Percentiles rank a stretch among this genome's conserved stretches.
Conservation (phyloP, 2,797 vertebrate genomes). For the Spinibarbus caldwelli region DNA sequence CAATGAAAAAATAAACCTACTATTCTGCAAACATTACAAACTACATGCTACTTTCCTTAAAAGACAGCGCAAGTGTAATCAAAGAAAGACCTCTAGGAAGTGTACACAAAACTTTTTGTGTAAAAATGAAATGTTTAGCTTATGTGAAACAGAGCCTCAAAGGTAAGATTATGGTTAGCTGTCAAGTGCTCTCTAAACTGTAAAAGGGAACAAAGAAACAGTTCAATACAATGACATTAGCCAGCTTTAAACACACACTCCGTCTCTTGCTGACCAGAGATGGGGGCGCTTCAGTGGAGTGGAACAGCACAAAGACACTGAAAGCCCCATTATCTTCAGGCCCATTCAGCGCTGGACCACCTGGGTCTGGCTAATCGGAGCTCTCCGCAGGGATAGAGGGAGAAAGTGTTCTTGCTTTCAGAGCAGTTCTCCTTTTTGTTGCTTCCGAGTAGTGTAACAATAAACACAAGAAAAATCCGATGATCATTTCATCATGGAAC, state of each 20-base stretch:
- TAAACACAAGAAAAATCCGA: neutral
- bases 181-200: constrained; percentile 33
- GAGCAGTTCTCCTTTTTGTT: constrained; percentile 38
- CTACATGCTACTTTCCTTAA: neutral
- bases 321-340: constrained; percentile 46
- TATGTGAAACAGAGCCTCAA: constrained; percentile 3
- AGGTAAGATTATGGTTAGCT: constrained; percentile 6
- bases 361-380: constrained; percentile 50
- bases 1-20: neutral
- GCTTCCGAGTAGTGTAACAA: constrained; percentile 34
- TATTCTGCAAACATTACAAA: neutral
- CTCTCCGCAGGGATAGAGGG: constrained; percentile 24
- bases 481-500: neutral
- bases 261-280: constrained; percentile 28
- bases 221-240: constrained; percentile 5
- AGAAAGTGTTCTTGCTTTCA: constrained; percentile 46
- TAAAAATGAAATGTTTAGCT: constrained; percentile 6
- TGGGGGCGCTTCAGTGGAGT: constrained; percentile 46
- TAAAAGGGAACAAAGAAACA: constrained; percentile 16
- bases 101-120: neutral
- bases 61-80: constrained; percentile 4
- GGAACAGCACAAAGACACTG: constrained; percentile 39
- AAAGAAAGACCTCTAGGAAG: neutral
- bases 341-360: constrained; percentile 53
- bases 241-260: constrained; percentile 35